These are phyloP conservation scores for Camelus dromedarius DNA, from an alignment of 2,113 vertebrate genomes.

Conservation along the genomic window DNA sequence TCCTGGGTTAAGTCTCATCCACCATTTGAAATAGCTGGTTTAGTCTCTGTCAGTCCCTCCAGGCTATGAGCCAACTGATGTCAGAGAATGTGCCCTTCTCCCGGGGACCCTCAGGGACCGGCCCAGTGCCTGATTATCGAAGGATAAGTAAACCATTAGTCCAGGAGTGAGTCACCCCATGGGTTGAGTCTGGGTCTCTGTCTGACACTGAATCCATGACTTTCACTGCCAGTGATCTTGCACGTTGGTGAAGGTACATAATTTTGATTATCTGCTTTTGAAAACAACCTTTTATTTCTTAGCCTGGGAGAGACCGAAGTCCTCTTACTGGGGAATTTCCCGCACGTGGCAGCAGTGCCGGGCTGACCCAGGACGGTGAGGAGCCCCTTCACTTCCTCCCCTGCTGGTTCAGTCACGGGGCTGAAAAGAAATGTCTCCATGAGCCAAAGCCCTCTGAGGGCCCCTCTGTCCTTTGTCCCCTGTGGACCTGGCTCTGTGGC, in stretches of 20 bases:
- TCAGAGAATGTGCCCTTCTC: background rate
- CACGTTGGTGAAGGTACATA: background rate
- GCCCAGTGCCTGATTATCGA: background rate
- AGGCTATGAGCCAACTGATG: background rate
- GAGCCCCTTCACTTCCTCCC: no score
- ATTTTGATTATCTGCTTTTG: background rate
- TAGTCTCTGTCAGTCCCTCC: background rate
- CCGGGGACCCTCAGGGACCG: background rate
- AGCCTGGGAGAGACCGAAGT: background rate
- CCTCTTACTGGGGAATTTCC: background rate
- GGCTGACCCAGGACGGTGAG: background rate
- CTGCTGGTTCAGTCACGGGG: rapidly evolving
- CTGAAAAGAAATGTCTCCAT: no score
- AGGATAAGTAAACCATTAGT: background rate
- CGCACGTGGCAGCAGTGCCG: rapidly evolving
- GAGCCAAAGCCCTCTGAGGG: background rate
- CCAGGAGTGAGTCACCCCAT: background rate
- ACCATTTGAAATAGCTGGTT: background rate
- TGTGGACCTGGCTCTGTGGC: background rate
- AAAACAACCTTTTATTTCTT: background rate
- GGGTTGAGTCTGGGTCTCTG: rapidly evolving
- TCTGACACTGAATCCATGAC: background rate
- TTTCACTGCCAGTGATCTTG: background rate
- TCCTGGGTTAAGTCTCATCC: background rate
- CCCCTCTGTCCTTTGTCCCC: no score